Base-by-base conservation (phyloP, 2,888 invertebrate genomes). In the Magallana nippona region DNA sequence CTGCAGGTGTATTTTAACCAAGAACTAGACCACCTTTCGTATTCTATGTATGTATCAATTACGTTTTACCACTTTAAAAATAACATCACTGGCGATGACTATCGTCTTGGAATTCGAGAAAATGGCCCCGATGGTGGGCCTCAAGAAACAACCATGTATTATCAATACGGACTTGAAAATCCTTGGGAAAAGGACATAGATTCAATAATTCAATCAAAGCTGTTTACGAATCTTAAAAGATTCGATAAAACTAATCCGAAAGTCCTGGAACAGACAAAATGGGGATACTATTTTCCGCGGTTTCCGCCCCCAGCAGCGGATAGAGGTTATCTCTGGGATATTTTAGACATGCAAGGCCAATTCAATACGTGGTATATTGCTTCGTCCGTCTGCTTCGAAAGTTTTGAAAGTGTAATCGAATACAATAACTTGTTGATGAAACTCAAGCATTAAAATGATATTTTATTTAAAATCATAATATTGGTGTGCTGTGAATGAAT, bases 311-410 rank as follows among this genome's bases (percentile, higher is more conserved):
- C 17, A 27, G 83, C 80, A 2, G 57, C 58, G 10, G 71, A 80
- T 1, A 62, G 57, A 32, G 83, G 83, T 8, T 8, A 63, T 63
- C 15, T 71, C 13, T 83, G 83, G 83, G 83, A 83, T 32, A 62
- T 83, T 17, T 56, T 83, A 17, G 80, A 80, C 15, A 32, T 83
- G 56, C 83, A 83, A 55, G 83, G 83, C 8, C 55, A 81, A 15
- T 71, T 62, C 2, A 83, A 83, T 32, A 83, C 83, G 10, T 83
- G 83, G 83, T 83, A 80, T 57, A 71, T 83, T 15, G 83, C 80
- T 8, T 27, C 77, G 10, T 79, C 83, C 2, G 83, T 80, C 55
- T 79, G 80, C 44, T 80, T 83, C 17, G 83, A 83, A 32, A 57
- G 63, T 13, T 32, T 79, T 11, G 71, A 62, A 15, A 79, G 57